Evolutionary conservation across 2,113 vertebrate species (phyloP), one percentile per base, ranked within the genome.

Genomic region (Crotalus horridus): DNA sequence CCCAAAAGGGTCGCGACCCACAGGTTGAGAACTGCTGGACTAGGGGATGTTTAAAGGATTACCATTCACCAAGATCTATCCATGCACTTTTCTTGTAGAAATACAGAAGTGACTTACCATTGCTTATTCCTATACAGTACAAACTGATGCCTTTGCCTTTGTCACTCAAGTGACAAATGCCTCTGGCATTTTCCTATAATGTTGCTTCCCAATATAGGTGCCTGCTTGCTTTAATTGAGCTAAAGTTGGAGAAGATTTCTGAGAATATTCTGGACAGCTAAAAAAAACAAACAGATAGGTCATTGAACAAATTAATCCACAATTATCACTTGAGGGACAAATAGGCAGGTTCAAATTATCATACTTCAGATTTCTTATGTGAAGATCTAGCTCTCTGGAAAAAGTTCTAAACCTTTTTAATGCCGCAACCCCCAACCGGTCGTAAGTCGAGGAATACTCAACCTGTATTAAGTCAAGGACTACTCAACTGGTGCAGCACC

Each of bases 391-490:
- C 6, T 81, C 17, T 81, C 15, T 81, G 33, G 69, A 81, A 43
- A 81, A 81, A 2, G 17, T 39, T 81, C 33, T 81, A 81, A 81
- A 39, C 39, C 39, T 39, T 39, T 39, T 39, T 39, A 39, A 39
- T 39, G 39, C 39, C 39, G 39, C 39, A 39, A 39, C 39, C 39
- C 39, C 39, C 39, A 39, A 39, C 39, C 0, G 39, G 39, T 39
- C 39, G 2, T 39, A 39, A 39, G 39, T 39, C 39, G 39, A 39
- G 39, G 39, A 39, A 2, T 39, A 39, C 39, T 39, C 39, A 39
- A 39, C 39, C 0, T 0, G 39, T 39, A 2, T 0, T 39, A 39
- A 39, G 39, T 39, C 39, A 39, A 39, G 39, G 2, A 39, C 0
- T 39, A 39, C 39, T 39, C 39, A 39, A 39, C 39, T 39, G 39